These are phyloP conservation scores for Leptodactylus fuscus DNA, from an alignment of 2,113 vertebrate genomes.

Conservation along the genomic window DNA sequence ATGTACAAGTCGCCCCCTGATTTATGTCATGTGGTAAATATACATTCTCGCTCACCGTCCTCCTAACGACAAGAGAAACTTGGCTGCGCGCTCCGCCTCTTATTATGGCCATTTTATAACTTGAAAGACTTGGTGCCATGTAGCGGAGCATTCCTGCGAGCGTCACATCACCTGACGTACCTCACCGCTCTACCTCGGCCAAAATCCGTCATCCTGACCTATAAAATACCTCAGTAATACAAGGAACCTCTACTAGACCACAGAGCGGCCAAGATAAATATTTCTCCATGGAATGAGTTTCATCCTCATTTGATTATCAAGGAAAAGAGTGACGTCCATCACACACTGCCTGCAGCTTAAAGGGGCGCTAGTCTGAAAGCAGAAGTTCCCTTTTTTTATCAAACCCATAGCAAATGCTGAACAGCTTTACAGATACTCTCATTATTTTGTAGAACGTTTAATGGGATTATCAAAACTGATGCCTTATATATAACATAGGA, in stretches of 20 bases:
- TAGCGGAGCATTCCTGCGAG: too few relatives aligned
- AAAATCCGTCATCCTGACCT: background rate
- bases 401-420: too few relatives aligned
- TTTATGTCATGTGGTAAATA: constrained; percentile 12
- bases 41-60: constrained; percentile 14
- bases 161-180: background rate
- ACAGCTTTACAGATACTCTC: too few relatives aligned
- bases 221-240: background rate
- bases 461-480: too few relatives aligned
- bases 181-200: background rate
- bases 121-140: background rate
- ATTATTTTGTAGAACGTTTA: too few relatives aligned
- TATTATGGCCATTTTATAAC: background rate
- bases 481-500: too few relatives aligned
- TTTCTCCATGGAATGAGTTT: background rate
- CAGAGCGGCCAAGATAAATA: background rate
- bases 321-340: background rate
- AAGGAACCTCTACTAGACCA: background rate
- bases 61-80: too few relatives aligned
- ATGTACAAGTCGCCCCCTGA: background rate
- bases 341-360: background rate
- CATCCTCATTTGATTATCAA: background rate
- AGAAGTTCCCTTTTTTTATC: too few relatives aligned
- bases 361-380: background rate
- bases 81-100: background rate